A percentile compares a stretch with the other conserved stretches of the same genome.
Conservation (phyloP, 2,113 vertebrate genomes). For the Fulmarus glacialis region DNA sequence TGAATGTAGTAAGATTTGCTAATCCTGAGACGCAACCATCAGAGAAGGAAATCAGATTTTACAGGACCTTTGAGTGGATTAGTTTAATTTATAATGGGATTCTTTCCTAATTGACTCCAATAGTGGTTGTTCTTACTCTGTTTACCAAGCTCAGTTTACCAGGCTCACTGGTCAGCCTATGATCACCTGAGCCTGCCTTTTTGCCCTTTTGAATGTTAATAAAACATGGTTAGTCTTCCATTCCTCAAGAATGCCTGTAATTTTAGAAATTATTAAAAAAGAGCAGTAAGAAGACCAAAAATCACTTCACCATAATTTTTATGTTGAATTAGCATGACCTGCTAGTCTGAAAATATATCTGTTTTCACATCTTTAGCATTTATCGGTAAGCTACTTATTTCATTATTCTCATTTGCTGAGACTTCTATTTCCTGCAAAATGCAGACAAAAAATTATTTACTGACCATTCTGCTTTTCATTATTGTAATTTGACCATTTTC, state of each 20-base stretch:
- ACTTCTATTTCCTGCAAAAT: neutral
- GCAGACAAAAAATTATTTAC: neutral
- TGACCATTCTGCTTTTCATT: neutral
- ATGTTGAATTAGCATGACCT: neutral
- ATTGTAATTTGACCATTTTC: neutral
- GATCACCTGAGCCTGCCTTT: neutral
- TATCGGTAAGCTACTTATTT: neutral
- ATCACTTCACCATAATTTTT: neutral
- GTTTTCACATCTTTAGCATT: neutral
- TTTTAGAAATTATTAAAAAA: neutral
- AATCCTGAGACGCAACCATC: neutral
- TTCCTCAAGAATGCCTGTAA: neutral
- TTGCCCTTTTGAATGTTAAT: neutral
- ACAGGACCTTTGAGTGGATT: neutral
- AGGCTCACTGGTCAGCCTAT: neutral
- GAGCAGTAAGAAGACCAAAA: neutral
- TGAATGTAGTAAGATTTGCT: neutral
- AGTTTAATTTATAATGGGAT: neutral
- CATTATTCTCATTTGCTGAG: neutral
- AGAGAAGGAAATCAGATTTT: neutral
- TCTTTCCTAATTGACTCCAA: neutral
- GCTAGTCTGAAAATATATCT: neutral
- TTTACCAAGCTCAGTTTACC: neutral
- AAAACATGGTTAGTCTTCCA: neutral
- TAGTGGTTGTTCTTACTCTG: neutral